Percentiles rank a stretch among this genome's conserved stretches.
Evolutionary conservation across 1,140 invertebrate species (phyloP).

Genomic region (Formica selysi): DNA sequence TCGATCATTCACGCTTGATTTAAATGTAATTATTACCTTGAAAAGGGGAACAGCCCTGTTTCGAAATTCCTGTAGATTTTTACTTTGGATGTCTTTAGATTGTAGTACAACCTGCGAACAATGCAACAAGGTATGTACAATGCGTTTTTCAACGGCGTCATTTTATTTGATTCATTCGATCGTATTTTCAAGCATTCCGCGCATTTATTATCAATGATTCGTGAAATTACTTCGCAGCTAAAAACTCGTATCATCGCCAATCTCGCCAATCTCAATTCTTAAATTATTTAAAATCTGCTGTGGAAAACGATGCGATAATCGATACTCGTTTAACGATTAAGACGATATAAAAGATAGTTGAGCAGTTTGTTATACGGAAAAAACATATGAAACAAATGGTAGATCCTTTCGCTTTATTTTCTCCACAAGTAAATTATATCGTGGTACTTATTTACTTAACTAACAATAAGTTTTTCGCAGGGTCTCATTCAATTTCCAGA

Average conservation of each 20-base stretch:
- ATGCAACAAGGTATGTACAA: conserved; percentile 79
- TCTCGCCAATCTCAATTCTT: conserved; percentile 48
- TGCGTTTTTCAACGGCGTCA: conserved; percentile 70
- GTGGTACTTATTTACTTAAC: conserved; percentile 29
- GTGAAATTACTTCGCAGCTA: conserved; percentile 11
- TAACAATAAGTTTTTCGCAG: conserved; percentile 18
- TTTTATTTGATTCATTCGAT: conserved; percentile 43
- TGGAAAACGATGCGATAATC: background rate
- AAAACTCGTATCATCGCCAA: conserved; percentile 8
- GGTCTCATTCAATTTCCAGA: conserved; percentile 1
- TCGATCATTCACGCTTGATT: conserved; percentile 69
- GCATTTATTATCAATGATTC: background rate
- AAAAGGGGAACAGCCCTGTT: conserved; percentile 75
- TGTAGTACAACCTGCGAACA: conserved; percentile 78
- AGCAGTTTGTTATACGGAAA: conserved; percentile 48
- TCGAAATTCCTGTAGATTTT: conserved; percentile 76
- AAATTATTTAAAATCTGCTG: conserved; percentile 15
- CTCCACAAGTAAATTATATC: conserved; percentile 4
- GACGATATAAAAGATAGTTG: conserved; percentile 47
- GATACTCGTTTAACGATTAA: background rate
- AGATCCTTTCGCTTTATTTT: conserved; percentile 4
- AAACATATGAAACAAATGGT: conserved; percentile 2
- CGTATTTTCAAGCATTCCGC: conserved; percentile 54
- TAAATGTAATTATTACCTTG: conserved; percentile 75
- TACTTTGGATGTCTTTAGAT: conserved; percentile 78